Evolutionary conservation across 2,888 invertebrate genomes (phyloP).

Genomic region (Dusona sp.): DNA sequence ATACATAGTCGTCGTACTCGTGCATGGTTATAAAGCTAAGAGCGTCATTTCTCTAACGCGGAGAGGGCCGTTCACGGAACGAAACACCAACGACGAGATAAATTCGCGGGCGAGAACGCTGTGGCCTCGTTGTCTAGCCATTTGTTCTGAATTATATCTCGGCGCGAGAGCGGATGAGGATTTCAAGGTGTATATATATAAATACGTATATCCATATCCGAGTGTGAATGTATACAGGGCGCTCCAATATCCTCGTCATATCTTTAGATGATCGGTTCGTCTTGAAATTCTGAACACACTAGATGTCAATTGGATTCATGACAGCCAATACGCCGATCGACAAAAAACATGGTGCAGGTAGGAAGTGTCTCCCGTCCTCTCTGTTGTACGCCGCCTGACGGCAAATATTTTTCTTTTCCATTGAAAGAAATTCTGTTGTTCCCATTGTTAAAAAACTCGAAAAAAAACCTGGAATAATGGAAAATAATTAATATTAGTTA

Average conservation of each 20-base stretch:
- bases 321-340: neutral
- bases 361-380: too few relatives aligned
- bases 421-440: too few relatives aligned
- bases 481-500: too few relatives aligned
- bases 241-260: neutral
- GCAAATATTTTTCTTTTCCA: too few relatives aligned
- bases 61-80: constrained; percentile 54
- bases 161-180: constrained; percentile 31
- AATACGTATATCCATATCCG: neutral
- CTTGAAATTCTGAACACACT: neutral
- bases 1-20: constrained; percentile 21
- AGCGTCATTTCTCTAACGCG: constrained; percentile 35
- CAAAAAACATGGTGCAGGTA: neutral
- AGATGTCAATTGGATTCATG: neutral
- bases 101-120: constrained; percentile 62
- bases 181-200: constrained; percentile 39
- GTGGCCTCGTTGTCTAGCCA: constrained; percentile 65
- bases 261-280: neutral
- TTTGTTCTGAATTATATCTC: constrained; percentile 69
- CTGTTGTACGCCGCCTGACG: too few relatives aligned
- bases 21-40: constrained; percentile 48
- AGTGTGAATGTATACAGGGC: neutral
- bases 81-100: constrained; percentile 51
- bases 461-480: too few relatives aligned
- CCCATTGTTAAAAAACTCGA: too few relatives aligned